Conservation (phyloP, 2,113 vertebrate genomes). For the Alces alces region DNA sequence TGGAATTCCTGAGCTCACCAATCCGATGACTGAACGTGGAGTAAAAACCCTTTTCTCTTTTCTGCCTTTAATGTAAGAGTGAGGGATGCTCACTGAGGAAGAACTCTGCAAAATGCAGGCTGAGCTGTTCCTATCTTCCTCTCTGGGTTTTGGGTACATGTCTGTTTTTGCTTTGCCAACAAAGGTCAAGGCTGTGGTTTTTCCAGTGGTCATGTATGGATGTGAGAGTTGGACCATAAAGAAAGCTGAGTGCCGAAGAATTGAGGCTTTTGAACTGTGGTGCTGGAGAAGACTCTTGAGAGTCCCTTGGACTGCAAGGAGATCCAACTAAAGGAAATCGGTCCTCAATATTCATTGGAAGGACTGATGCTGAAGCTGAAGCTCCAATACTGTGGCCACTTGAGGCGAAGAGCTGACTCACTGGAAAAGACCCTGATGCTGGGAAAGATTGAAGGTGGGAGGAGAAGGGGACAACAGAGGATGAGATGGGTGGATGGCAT, state of each 20-base stretch:
- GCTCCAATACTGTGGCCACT: background rate
- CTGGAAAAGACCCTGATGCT: background rate
- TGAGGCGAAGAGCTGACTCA: fast-evolving
- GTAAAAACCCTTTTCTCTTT: background rate
- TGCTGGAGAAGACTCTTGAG: background rate
- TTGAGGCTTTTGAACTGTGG: background rate
- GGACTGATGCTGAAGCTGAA: background rate
- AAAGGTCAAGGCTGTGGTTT: background rate
- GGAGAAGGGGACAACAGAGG: background rate
- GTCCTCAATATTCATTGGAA: background rate
- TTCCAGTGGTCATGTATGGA: background rate
- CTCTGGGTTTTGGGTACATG: background rate
- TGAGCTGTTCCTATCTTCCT: fast-evolving
- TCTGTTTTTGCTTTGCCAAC: background rate
- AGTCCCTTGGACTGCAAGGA: background rate
- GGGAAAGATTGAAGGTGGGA: background rate
- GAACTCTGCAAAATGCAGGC: background rate
- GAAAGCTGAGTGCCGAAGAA: fast-evolving
- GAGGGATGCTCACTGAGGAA: background rate
- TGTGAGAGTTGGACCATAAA: background rate
- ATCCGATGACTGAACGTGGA: background rate
- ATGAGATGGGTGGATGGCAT: background rate
- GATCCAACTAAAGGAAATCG: background rate
- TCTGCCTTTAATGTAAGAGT: background rate
- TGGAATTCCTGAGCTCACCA: background rate